Conservation (phyloP, 2,888 invertebrate species). For the Phortica magna region DNA sequence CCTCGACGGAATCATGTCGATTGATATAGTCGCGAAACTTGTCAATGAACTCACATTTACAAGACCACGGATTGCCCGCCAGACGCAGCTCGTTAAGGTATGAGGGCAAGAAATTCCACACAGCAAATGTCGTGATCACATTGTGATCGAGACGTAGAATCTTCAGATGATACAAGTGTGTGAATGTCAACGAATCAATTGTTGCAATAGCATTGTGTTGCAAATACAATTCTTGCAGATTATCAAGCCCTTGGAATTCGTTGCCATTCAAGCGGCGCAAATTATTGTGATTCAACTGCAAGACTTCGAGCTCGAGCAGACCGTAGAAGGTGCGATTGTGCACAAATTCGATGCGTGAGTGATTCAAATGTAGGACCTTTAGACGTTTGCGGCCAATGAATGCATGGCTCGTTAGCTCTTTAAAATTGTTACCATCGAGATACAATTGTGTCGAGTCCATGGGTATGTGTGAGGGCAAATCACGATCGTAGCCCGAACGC, state of each 20-base stretch:
- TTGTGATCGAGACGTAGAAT: slow-evolving; percentile 92
- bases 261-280: slow-evolving; percentile 89
- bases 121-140: slow-evolving; percentile 87
- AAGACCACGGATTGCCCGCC: slow-evolving; percentile 90
- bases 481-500: slow-evolving; percentile 86
- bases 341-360: slow-evolving; percentile 90
- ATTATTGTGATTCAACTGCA: slow-evolving; percentile 92
- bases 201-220: slow-evolving; percentile 90
- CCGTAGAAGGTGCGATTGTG: slow-evolving; percentile 96
- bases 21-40: slow-evolving; percentile 89
- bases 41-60: slow-evolving; percentile 90
- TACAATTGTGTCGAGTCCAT: slow-evolving; percentile 98
- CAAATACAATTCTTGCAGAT: slow-evolving; percentile 90
- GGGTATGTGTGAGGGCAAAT: slow-evolving; percentile 91
- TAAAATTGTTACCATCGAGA: slow-evolving; percentile 94
- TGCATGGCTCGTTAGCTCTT: slow-evolving; percentile 91
- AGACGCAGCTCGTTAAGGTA: slow-evolving; percentile 85
- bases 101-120: slow-evolving; percentile 86
- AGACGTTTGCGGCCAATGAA: slow-evolving; percentile 96
- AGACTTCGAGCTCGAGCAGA: slow-evolving; percentile 86
- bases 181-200: slow-evolving; percentile 91
- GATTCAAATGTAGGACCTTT: slow-evolving; percentile 91
- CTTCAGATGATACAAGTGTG: slow-evolving; percentile 89
- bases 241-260: slow-evolving; percentile 90
- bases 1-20: slow-evolving; percentile 85